Evolutionary conservation across 30 jellyfish, hydroid and myxozoan species (phyloP).

Genomic region (Pseudorhiza aurosa): DNA sequence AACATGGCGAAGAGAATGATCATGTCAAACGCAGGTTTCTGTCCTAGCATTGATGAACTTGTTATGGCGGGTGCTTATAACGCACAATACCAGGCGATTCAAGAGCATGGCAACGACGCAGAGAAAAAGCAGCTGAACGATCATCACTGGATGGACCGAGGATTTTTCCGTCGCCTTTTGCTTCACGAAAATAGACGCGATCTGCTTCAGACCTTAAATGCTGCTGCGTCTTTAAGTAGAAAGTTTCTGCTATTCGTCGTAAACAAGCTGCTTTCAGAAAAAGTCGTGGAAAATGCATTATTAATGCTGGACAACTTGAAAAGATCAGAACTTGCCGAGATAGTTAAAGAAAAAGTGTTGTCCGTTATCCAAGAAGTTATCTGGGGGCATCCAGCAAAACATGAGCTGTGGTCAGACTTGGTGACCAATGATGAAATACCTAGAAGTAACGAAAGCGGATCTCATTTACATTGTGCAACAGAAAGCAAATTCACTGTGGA

Average conservation of each 20-base stretch:
- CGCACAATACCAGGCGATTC: no score
- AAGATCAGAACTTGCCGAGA: conserved; percentile 36
- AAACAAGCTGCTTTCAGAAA: conserved; percentile 1
- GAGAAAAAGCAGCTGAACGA: not conserved
- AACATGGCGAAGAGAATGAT: no score
- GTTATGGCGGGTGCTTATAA: no score
- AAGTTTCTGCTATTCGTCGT: conserved; percentile 1
- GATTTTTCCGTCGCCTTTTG: conserved; percentile 2
- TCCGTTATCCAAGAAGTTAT: conserved; percentile 45
- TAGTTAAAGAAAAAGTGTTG: conserved; percentile 35
- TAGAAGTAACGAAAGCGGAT: no score
- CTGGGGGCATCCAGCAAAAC: conserved; percentile 42
- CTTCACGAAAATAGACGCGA: conserved; percentile 34
- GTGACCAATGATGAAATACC: no score
- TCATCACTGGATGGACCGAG: not conserved
- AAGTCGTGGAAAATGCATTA: conserved; percentile 18
- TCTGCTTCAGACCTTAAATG: conserved; percentile 10
- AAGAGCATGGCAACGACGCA: no score
- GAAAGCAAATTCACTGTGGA: not conserved
- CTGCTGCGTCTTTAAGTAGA: conserved; percentile 31
- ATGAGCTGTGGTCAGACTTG: conserved; percentile 33
- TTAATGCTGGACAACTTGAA: conserved; percentile 34
- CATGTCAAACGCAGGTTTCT: no score
- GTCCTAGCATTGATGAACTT: no score
- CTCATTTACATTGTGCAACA: not conserved